Evolutionary conservation across 2,888 invertebrate species (phyloP).

Genomic region (Automeris io): DNA sequence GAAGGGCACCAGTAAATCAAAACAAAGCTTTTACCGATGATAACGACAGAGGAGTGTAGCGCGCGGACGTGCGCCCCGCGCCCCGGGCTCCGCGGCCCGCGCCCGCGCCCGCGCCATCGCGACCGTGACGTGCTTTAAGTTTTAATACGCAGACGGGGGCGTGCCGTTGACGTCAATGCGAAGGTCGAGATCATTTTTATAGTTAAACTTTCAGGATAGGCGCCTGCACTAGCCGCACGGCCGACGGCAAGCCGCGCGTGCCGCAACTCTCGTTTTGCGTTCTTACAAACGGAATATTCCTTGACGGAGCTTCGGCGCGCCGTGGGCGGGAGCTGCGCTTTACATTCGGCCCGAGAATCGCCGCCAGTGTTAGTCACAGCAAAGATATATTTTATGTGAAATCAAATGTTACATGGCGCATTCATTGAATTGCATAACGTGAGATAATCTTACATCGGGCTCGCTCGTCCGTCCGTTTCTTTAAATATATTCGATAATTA

Average conservation of each 20-base stretch:
- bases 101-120: neutral
- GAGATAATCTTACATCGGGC: too few relatives aligned
- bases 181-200: slow-evolving; percentile 5
- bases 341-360: neutral
- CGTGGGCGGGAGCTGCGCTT: neutral
- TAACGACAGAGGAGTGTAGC: neutral
- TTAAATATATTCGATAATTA: too few relatives aligned
- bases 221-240: neutral
- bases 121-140: slow-evolving; percentile 7
- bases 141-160: slow-evolving; percentile 6
- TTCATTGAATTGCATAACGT: too few relatives aligned
- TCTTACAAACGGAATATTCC: slow-evolving; percentile 1
- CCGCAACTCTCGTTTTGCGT: neutral
- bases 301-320: neutral
- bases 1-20: neutral
- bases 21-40: neutral
- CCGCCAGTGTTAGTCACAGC: slow-evolving; percentile 2
- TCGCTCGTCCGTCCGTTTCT: too few relatives aligned
- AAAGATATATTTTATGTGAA: neutral
- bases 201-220: neutral
- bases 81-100: neutral
- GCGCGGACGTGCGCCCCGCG: neutral
- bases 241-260: neutral
- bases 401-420: too few relatives aligned
- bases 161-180: slow-evolving; percentile 10